phyloP scores from a whole-genome alignment of 2,797 vertebrate genomes.

The Xenentodon cancila region DNA sequence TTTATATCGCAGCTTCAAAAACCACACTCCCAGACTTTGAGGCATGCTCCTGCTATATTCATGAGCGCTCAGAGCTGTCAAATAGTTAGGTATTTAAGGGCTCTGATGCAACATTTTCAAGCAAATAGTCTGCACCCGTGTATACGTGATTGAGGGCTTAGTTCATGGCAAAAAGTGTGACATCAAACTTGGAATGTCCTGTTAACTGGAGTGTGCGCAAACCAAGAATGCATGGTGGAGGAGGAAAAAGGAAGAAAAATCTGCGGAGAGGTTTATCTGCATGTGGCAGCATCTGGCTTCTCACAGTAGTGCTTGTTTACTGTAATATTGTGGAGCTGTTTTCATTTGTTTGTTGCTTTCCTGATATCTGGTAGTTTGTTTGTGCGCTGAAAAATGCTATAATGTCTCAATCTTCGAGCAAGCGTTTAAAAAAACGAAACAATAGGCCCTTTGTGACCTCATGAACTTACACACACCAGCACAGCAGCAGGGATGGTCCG shows the following conservation, averaged over 20 bases:
- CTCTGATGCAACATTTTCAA: background rate
- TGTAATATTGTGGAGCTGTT: background rate
- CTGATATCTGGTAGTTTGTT: background rate
- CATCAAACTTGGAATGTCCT: background rate
- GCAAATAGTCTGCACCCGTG: background rate
- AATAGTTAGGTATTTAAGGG: background rate
- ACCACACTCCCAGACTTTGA: constrained; percentile 23
- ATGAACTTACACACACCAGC: no score
- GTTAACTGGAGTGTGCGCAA: no score
- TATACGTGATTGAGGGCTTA: background rate
- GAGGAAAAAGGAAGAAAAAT: no score
- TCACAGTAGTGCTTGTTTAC: background rate
- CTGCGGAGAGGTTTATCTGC: no score
- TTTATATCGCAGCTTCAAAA: constrained; percentile 80
- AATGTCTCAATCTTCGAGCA: no score
- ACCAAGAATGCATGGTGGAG: no score
- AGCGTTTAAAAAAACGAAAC: no score
- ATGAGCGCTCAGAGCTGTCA: no score
- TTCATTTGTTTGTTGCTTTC: background rate
- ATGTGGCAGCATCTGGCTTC: background rate
- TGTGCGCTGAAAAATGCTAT: no score
- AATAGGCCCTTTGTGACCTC: no score
- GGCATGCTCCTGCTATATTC: background rate
- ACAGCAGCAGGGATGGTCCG: no score
- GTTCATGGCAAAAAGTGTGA: background rate